These are phyloP conservation scores for Lemur catta DNA, from an alignment of 2,797 vertebrate species.

Conservation along the genomic window DNA sequence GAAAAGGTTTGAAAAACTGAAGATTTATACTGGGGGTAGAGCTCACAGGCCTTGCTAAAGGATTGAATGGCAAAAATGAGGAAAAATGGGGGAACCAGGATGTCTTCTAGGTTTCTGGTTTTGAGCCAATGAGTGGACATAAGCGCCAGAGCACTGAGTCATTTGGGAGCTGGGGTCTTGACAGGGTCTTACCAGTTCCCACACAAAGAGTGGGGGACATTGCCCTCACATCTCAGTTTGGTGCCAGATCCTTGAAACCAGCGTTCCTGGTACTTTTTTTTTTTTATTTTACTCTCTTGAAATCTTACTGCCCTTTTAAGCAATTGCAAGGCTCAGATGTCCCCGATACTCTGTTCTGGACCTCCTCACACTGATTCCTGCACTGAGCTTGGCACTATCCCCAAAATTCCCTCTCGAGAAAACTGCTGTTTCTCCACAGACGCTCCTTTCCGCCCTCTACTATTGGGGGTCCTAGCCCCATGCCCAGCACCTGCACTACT, in stretches of 20 bases:
- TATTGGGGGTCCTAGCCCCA: rapidly evolving
- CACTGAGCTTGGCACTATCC: no score
- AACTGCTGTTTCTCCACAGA: not conserved
- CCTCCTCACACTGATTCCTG: not conserved
- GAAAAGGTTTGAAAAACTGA: not conserved
- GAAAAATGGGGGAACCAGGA: not conserved
- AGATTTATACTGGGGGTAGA: not conserved
- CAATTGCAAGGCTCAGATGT: not conserved
- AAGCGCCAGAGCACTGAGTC: not conserved
- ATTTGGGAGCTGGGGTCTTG: not conserved
- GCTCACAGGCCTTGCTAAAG: not conserved
- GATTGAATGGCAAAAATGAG: not conserved
- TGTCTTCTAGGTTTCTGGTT: not conserved
- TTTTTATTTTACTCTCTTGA: not conserved
- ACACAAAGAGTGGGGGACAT: not conserved
- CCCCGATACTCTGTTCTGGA: not conserved
- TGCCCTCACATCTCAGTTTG: not conserved
- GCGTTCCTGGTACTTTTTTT: not conserved
- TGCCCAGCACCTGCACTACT: rapidly evolving
- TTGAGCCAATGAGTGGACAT: not conserved
- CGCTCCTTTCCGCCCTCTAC: not conserved
- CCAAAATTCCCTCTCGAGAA: not conserved
- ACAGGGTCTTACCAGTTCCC: not conserved
- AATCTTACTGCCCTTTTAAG: not conserved
- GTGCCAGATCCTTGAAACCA: not conserved